Percentiles rank a stretch among this genome's conserved stretches.
Conservation (phyloP, 35 echinoderm and acorn worm genomes). For the Lytechinus pictus region DNA sequence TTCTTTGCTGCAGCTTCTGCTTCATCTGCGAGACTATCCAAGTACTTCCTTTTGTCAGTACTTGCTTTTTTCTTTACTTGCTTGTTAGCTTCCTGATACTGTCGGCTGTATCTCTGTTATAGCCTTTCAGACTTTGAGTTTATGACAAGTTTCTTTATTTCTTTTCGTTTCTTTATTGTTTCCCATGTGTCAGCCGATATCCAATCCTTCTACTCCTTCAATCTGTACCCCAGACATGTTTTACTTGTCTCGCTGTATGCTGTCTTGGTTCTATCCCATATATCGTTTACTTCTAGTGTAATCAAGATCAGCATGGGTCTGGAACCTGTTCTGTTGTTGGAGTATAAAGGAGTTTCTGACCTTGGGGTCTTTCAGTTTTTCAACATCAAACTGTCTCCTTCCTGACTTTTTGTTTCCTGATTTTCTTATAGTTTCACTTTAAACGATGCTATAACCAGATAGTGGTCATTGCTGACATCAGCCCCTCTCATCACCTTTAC, state of each 20-base stretch:
- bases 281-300: background rate
- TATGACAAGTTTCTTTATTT: slow-evolving; percentile 22
- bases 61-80: background rate
- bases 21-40: background rate
- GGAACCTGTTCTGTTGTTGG: background rate
- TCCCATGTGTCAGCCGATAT: slow-evolving; percentile 48
- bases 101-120: slow-evolving; percentile 33
- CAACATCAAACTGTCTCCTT: background rate
- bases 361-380: background rate
- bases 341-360: background rate
- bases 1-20: background rate
- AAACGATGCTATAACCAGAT: background rate
- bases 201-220: slow-evolving; percentile 58
- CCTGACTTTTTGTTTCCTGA: background rate
- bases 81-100: slow-evolving; percentile 41
- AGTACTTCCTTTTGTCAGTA: background rate
- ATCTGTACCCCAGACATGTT: slow-evolving; percentile 42
- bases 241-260: slow-evolving; percentile 16
- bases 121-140: slow-evolving; percentile 54
- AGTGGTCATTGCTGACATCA: background rate
- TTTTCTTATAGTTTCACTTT: background rate
- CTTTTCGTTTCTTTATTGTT: slow-evolving; percentile 41
- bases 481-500: background rate
- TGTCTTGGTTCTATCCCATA: background rate
- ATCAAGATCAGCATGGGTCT: background rate